Percentiles rank a stretch among this genome's conserved stretches.
Evolutionary conservation across 2,113 vertebrate species (phyloP).

Genomic region (Ophiodon elongatus): DNA sequence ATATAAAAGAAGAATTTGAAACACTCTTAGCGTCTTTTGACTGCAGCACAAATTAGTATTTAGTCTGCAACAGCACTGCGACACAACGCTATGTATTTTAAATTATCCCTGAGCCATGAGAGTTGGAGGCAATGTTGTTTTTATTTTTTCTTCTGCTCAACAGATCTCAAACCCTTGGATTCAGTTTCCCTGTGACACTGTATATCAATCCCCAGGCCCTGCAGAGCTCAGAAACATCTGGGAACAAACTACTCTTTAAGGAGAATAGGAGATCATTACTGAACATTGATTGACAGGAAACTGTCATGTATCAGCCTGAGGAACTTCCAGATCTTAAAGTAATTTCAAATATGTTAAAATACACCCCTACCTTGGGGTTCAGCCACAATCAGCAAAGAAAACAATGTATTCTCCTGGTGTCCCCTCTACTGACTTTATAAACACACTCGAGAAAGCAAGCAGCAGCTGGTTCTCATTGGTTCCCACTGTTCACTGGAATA

Average conservation of each 20-base stretch:
- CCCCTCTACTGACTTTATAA: slow-evolving; percentile 46
- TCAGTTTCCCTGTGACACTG: slow-evolving; percentile 57
- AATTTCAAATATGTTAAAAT: slow-evolving; percentile 17
- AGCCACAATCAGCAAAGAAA: slow-evolving; percentile 52
- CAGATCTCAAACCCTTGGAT: slow-evolving; percentile 64
- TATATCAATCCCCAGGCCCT: slow-evolving; percentile 54
- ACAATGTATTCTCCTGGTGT: slow-evolving; percentile 4
- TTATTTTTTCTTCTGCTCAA: slow-evolving; percentile 64
- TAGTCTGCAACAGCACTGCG: slow-evolving; percentile 80
- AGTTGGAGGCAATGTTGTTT: slow-evolving; percentile 66
- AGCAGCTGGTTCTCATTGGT: slow-evolving; percentile 71
- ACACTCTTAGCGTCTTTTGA: slow-evolving; percentile 40
- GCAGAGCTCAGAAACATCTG: slow-evolving; percentile 51
- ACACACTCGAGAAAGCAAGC: slow-evolving; percentile 42
- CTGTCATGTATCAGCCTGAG: neutral
- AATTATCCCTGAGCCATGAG: slow-evolving; percentile 75
- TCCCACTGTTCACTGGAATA: slow-evolving; percentile 23
- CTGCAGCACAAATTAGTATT: slow-evolving; percentile 81
- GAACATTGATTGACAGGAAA: slow-evolving; percentile 23
- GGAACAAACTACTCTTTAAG: slow-evolving; percentile 31
- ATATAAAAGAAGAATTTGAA: slow-evolving; percentile 33
- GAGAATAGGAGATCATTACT: slow-evolving; percentile 26
- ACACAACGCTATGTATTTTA: slow-evolving; percentile 83
- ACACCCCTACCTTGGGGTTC: slow-evolving; percentile 20
- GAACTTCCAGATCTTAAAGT: neutral